Base-by-base conservation (phyloP, 2,797 vertebrate genomes). In the Paratrypauchen microcephalus region DNA sequence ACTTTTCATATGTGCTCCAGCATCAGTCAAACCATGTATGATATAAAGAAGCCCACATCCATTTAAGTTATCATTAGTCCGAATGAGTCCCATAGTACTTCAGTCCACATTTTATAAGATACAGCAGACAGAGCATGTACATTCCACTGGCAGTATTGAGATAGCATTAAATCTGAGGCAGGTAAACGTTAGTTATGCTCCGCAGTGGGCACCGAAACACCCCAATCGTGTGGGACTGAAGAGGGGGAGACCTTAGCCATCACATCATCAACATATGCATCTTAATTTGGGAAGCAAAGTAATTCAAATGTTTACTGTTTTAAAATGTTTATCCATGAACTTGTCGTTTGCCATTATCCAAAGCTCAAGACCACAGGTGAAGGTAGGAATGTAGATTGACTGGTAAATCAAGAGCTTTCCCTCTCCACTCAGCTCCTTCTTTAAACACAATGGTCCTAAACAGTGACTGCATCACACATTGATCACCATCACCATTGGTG, bases 31-130 rank as follows among this genome's bases (percentile, higher is more conserved):
- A 19, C 30, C 32, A 39, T 0, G 32, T 61, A 32, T 39, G 30
- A 39, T 61, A 21, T 6, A 61, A 61, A 39, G 15, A 13, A n/a
- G 30, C 19, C 6, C 30, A 11, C 39, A 39, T 61, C 30, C 59
- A 39, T 13, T 32, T 61, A n/a, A 39, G 59, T 39, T 61, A n/a
- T 61, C n/a, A 39, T 61, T 61, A 61, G 32, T 21, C 59, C 59
- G 5, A 39, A 39, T 6, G 1, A 61, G 59, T 39, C 59, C 59
- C 59, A 61, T 19, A 39, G 19, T n/a, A 1, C 57, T 57, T 32
- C 28, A 59, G 57, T 57, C 55, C 26, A 59, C 57, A 19, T 59
- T 59, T 32, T 59, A 19, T 32, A 59, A 32, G 16, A 59, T 13
- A 28, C 16, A 59, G 28, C 28, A 32, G 16, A 59, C 24, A 28